These are phyloP conservation scores for Nothocercus nigrocapillus DNA, from an alignment of 2,113 vertebrate species.

Conservation along the genomic window DNA sequence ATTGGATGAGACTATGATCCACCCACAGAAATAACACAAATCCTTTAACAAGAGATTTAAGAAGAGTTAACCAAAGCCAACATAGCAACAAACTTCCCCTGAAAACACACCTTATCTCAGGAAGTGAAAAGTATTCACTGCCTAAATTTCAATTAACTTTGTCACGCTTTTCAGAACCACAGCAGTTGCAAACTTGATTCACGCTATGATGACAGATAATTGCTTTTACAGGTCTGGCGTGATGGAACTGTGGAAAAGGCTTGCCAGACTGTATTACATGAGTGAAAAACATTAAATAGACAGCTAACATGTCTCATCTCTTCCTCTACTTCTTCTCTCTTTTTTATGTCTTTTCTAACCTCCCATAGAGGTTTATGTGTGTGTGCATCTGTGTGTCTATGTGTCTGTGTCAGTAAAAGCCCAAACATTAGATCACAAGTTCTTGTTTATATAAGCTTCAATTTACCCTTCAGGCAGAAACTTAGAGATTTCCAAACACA, in stretches of 20 bases:
- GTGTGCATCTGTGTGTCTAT: conserved; percentile 11
- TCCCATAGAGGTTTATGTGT: conserved; percentile 31
- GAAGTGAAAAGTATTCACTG: conserved; percentile 58
- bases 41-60: conserved; percentile 72
- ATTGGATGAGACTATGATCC: conserved; percentile 72
- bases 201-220: conserved; percentile 49
- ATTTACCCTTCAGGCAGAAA: conserved; percentile 66
- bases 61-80: conserved; percentile 68
- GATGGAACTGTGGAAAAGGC: conserved; percentile 60
- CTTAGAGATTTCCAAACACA: conserved; percentile 68
- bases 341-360: conserved; percentile 17
- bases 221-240: conserved; percentile 55
- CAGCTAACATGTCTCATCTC: conserved; percentile 50
- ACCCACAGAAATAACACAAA: conserved; percentile 74
- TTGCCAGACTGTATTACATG: conserved; percentile 65
- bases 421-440: conserved; percentile 68
- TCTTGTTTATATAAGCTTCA: conserved; percentile 71
- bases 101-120: conserved; percentile 69
- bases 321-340: conserved; percentile 12
- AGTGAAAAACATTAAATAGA: conserved; percentile 65
- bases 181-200: conserved; percentile 54
- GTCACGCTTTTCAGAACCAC: conserved; percentile 57
- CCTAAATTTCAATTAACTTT: conserved; percentile 63
- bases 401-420: conserved; percentile 63
- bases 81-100: conserved; percentile 65